These are phyloP conservation scores for Lepilemur ruficaudatus DNA, from an alignment of 2,797 vertebrate genomes.

Conservation along the genomic window DNA sequence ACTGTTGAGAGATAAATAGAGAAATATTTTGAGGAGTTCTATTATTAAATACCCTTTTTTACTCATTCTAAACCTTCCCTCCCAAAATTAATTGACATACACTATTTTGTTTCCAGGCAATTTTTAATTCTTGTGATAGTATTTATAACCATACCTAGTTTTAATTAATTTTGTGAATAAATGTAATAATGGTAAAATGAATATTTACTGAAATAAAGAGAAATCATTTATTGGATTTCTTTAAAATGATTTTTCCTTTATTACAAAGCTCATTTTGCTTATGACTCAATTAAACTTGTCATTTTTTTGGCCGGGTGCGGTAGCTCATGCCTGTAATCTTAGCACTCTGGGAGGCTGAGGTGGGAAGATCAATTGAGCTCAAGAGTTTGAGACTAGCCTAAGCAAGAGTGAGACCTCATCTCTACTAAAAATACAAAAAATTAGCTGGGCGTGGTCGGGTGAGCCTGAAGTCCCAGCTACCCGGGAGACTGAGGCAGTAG, in stretches of 20 bases:
- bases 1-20: not conserved
- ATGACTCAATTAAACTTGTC: slow-evolving; percentile 55
- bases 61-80: not conserved
- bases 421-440: too few relatives aligned
- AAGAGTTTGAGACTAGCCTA: too few relatives aligned
- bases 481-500: too few relatives aligned
- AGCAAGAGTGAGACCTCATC: too few relatives aligned
- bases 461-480: too few relatives aligned
- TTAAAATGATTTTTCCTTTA: slow-evolving; percentile 50
- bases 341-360: too few relatives aligned
- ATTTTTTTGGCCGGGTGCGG: not conserved
- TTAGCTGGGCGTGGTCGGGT: accelerated
- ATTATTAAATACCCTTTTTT: slow-evolving; percentile 7
- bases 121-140: slow-evolving; percentile 39
- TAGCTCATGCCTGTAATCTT: too few relatives aligned
- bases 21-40: not conserved
- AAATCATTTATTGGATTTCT: slow-evolving; percentile 43
- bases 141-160: slow-evolving; percentile 33
- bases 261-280: slow-evolving; percentile 43
- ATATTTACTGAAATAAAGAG: slow-evolving; percentile 51
- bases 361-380: too few relatives aligned
- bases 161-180: slow-evolving; percentile 56
- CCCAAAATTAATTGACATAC: slow-evolving; percentile 24
- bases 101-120: slow-evolving; percentile 44
- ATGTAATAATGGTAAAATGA: slow-evolving; percentile 56